These are phyloP conservation scores for Mobula birostris DNA, from an alignment of 2,113 vertebrate genomes.

Conservation along the genomic window DNA sequence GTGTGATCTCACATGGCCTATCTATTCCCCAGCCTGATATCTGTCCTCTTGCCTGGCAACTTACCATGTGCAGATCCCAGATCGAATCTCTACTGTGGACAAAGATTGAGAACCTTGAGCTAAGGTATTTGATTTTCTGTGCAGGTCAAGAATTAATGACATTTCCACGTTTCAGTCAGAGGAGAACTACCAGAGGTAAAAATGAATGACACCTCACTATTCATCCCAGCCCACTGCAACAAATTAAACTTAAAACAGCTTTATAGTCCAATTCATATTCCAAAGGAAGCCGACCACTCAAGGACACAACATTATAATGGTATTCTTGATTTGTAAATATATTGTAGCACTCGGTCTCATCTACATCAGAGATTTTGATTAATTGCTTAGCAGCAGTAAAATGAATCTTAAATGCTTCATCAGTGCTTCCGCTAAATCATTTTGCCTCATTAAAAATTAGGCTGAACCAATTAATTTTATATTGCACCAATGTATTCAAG, in stretches of 20 bases:
- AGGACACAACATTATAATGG: neutral
- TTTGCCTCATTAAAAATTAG: conserved; percentile 18
- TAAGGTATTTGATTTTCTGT: too few relatives aligned
- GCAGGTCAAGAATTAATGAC: too few relatives aligned
- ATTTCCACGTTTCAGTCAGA: too few relatives aligned
- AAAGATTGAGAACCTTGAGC: too few relatives aligned
- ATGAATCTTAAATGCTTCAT: conserved; percentile 9
- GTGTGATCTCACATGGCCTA: too few relatives aligned
- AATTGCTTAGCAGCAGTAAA: conserved; percentile 6
- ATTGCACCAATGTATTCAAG: neutral
- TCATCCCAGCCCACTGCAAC: neutral
- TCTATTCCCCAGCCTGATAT: too few relatives aligned
- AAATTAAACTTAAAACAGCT: neutral
- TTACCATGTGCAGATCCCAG: too few relatives aligned
- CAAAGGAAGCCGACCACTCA: neutral
- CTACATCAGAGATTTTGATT: neutral
- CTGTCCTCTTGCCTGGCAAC: too few relatives aligned
- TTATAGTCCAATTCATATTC: neutral
- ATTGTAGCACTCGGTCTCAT: neutral
- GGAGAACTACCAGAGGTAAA: too few relatives aligned
- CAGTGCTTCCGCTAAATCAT: neutral
- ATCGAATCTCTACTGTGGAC: too few relatives aligned
- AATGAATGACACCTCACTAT: neutral
- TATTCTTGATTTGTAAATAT: neutral
- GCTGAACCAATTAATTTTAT: conserved; percentile 17